These are phyloP conservation scores for Malurus elegans DNA, from an alignment of 2,113 vertebrate genomes.

Conservation along the genomic window DNA sequence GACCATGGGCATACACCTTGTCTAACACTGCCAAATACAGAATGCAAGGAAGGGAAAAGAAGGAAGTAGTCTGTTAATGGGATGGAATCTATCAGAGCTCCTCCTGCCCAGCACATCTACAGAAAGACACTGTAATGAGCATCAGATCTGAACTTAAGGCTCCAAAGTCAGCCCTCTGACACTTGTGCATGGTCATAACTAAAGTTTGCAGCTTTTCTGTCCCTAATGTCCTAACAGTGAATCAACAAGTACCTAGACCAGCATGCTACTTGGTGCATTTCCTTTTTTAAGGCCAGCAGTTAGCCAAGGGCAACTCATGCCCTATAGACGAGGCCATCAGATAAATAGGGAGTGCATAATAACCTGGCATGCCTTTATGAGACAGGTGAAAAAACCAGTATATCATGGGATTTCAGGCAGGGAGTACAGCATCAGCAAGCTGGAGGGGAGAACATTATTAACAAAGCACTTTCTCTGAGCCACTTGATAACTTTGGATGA, in stretches of 20 bases:
- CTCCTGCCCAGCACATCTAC: not conserved
- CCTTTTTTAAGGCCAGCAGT: not conserved
- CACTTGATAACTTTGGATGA: constrained; percentile 24
- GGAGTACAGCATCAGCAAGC: not conserved
- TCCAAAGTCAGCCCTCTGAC: not conserved
- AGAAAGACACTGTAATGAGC: not conserved
- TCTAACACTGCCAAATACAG: not conserved
- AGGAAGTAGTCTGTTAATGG: not conserved
- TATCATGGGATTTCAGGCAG: not conserved
- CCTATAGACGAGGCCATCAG: not conserved
- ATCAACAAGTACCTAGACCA: not conserved
- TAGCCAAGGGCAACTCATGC: not conserved
- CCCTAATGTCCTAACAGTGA: not conserved
- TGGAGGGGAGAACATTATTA: constrained; percentile 9
- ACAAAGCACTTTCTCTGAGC: not conserved
- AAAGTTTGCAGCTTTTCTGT: not conserved
- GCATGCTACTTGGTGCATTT: not conserved
- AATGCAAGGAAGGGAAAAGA: not conserved
- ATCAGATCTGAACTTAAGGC: not conserved
- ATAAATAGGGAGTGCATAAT: not conserved
- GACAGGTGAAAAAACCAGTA: not conserved
- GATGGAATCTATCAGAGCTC: not conserved
- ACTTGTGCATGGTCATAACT: not conserved
- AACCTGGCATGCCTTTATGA: not conserved
- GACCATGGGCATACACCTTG: not conserved